Evolutionary conservation across 2,113 vertebrate species (phyloP).

Genomic region (Phalacrocorax aristotelis): DNA sequence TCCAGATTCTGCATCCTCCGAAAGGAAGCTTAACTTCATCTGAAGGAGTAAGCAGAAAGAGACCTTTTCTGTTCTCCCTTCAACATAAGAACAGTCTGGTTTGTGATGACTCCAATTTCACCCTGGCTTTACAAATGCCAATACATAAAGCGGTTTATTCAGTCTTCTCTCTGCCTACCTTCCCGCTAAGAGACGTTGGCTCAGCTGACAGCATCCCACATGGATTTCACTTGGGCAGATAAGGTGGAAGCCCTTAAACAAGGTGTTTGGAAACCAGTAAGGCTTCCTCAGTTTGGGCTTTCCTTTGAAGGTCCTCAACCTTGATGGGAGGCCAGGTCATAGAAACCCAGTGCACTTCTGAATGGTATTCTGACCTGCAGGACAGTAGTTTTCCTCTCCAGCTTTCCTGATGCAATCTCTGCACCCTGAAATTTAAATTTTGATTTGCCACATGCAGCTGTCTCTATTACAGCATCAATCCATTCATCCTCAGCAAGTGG

Average conservation of each 20-base stretch:
- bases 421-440: not conserved
- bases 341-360: not conserved
- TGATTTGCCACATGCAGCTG: not conserved
- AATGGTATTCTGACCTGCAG: not conserved
- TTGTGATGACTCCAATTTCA: not conserved
- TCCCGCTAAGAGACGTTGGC: not conserved
- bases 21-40: not conserved
- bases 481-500: slow-evolving; percentile 20
- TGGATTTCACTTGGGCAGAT: not conserved
- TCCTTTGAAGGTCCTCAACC: not conserved
- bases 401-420: not conserved
- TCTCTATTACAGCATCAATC: not conserved
- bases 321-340: not conserved
- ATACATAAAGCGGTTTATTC: not conserved
- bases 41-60: not conserved
- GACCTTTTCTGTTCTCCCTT: not conserved
- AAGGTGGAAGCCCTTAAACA: not conserved
- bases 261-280: not conserved
- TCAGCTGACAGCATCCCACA: not conserved
- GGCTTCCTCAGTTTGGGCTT: not conserved
- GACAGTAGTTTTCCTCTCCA: not conserved
- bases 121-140: not conserved
- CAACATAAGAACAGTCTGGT: not conserved
- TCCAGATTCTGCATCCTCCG: not conserved
- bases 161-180: not conserved